Conservation (phyloP, 1,140 invertebrate species). For the Sitodiplosis mosellana region DNA sequence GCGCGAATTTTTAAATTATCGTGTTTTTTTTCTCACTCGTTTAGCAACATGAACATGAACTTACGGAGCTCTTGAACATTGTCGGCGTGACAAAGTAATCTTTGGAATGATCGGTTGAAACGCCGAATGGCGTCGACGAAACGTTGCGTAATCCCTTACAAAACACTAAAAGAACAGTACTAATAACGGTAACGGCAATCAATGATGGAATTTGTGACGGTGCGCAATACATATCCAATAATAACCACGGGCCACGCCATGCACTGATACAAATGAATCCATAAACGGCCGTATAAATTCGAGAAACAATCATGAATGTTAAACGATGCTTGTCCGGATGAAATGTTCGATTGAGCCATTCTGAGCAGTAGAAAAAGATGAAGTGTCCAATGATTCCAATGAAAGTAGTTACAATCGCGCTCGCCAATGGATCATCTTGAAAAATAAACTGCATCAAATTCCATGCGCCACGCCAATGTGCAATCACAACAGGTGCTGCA, state of each 20-base stretch:
- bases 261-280: constrained; percentile 63
- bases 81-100: constrained; percentile 69
- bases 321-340: constrained; percentile 46
- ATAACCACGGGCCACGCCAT: constrained; percentile 63
- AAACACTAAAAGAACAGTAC: constrained; percentile 40
- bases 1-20: too few relatives aligned
- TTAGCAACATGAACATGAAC: too few relatives aligned
- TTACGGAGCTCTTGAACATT: constrained; percentile 52
- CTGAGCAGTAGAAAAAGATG: constrained; percentile 44
- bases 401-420: constrained; percentile 39
- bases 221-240: constrained; percentile 50
- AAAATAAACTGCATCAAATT: constrained; percentile 56
- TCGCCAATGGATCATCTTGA: constrained; percentile 32
- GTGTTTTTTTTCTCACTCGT: too few relatives aligned
- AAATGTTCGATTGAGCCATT: constrained; percentile 35
- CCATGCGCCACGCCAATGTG: constrained; percentile 75
- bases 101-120: constrained; percentile 47
- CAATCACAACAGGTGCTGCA: constrained; percentile 58
- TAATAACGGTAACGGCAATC: constrained; percentile 36
- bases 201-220: constrained; percentile 35
- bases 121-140: constrained; percentile 58
- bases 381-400: constrained; percentile 50
- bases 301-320: constrained; percentile 52
- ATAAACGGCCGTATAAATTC: constrained; percentile 54
- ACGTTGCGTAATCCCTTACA: constrained; percentile 55